Evolutionary conservation across 2,888 invertebrate species (phyloP), one percentile per base, ranked within the genome.

Genomic region (Nomada goodeniana): DNA sequence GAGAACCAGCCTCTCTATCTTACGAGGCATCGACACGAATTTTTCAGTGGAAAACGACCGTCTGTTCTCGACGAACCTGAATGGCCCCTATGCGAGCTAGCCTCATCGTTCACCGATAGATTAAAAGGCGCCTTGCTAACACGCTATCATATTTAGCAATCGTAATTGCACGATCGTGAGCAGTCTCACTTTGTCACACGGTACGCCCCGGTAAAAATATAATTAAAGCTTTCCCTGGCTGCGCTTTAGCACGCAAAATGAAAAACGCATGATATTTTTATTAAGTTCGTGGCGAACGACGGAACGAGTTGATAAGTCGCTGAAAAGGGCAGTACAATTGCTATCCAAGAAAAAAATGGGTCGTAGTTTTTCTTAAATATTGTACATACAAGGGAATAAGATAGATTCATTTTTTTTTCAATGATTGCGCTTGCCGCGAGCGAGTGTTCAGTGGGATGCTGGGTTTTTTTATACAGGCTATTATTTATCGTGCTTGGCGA

Each of bases 111-210:
- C 42, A 69, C 67, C 57, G 84, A 86, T 80, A 85, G 83, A 88
- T 88, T 85, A 83, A 86, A 88, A 86, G 77, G 70, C 57, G 69
- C 72, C 61, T 59, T 61, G 77, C 57, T 53, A 67, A 60, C 60
- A 64, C 72, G 76, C 81, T 81, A 88, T 86, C 80, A 70, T 47
- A 36, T 36, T 36, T 36, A 36, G 36, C 70, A 77, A 68, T 81
- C 76, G 80, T 88, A 89, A 89, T 89, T 88, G 85, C 84, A 81
- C 71, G 83, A 47, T 80, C 83, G 80, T 80, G 88, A 88, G 83
- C 69, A 61, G 72, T 76, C 79, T 67, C 84, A 83, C 83, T 89
- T 88, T 85, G 85, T 89, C 86, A 87, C 82, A 79, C 36, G 64
- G 70, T 52, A 71, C 59, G 81, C 74, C 68, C 72, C 47, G 82